Conservation (phyloP, 2,113 vertebrate species). For the Cebus imitator region DNA sequence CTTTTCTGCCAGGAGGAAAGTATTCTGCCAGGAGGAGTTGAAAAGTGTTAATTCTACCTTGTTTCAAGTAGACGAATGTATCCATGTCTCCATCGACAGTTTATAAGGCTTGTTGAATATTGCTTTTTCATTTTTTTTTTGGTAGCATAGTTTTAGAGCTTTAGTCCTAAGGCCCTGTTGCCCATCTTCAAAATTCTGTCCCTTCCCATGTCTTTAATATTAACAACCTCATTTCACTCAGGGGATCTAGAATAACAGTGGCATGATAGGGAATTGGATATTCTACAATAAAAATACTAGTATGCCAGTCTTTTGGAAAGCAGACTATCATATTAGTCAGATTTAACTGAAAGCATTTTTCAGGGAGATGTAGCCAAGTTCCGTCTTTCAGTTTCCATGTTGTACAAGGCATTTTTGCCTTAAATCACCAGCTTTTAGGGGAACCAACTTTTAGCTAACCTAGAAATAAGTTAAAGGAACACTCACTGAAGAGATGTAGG, state of each 20-base stretch:
- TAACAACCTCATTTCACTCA: neutral
- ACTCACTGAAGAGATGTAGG: neutral
- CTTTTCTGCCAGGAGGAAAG: neutral
- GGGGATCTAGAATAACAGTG: neutral
- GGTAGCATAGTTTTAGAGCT: neutral
- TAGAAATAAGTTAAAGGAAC: neutral
- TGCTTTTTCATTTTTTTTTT: neutral
- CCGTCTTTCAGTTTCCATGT: neutral
- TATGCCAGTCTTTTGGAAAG: neutral
- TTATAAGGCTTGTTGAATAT: neutral
- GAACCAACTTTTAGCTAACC: neutral
- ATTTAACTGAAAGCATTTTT: neutral
- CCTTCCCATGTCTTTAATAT: neutral
- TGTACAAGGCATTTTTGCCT: neutral
- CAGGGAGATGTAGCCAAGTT: neutral
- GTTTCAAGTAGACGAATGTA: neutral
- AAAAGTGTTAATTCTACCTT: conserved; percentile 4
- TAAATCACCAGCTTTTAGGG: neutral
- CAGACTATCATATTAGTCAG: neutral
- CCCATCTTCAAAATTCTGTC: neutral
- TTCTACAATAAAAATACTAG: neutral
- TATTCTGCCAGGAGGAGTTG: neutral
- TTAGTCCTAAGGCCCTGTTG: neutral
- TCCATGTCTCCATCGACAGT: neutral
- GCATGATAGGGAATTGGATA: neutral